These are phyloP conservation scores for Actenoides lindsayi DNA, from an alignment of 2,113 vertebrate species.

Conservation along the genomic window DNA sequence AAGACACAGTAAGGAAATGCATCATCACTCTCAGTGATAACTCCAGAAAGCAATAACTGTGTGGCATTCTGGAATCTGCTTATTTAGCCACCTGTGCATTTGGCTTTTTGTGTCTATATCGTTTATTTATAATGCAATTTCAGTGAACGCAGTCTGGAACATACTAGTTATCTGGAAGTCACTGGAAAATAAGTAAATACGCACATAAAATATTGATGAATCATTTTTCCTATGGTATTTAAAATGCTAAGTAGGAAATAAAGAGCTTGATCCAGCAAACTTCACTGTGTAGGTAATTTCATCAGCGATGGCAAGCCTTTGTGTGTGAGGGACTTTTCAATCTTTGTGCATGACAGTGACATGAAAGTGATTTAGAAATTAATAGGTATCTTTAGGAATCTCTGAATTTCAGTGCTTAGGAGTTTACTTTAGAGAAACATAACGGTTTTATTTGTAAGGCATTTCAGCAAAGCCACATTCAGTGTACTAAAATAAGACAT, in stretches of 20 bases:
- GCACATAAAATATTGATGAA: not conserved
- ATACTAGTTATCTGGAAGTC: not conserved
- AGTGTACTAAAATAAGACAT: not conserved
- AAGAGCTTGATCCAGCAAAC: not conserved
- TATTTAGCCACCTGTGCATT: not conserved
- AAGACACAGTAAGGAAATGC: not conserved
- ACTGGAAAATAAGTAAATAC: constrained; percentile 19
- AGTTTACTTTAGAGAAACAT: not conserved
- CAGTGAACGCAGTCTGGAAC: not conserved
- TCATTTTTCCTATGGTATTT: not conserved
- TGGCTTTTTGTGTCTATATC: not conserved
- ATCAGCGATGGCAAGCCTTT: not conserved
- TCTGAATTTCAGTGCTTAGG: not conserved
- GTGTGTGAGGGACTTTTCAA: not conserved
- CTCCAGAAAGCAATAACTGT: not conserved
- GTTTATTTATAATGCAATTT: constrained; percentile 12
- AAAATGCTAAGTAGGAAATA: not conserved
- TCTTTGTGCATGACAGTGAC: rapidly evolving
- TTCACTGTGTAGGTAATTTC: not conserved
- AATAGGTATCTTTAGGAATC: not conserved
- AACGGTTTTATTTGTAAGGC: not conserved
- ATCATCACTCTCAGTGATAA: not conserved
- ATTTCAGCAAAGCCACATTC: not conserved
- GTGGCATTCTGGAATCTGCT: not conserved
- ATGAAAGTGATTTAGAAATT: not conserved